Evolutionary conservation across 2,888 invertebrate genomes (phyloP).

Genomic region (Microplitis manilae): DNA sequence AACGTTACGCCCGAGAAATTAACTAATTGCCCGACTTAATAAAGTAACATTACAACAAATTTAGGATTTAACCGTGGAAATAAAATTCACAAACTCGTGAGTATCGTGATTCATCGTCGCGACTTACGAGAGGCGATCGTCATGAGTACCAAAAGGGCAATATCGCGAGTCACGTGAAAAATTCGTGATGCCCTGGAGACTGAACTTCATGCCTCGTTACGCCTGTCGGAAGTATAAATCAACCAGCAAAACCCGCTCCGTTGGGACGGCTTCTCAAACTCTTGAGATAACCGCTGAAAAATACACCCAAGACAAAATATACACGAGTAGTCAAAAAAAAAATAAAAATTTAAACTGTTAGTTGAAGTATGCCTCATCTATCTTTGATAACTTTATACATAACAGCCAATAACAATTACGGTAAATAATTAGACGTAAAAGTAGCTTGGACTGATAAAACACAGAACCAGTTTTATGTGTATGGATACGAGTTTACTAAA

Average conservation of each 20-base stretch:
- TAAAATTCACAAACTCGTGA: conserved; percentile 25
- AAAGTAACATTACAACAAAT: not conserved
- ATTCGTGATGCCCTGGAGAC: conserved; percentile 52
- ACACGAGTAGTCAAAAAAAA: not conserved
- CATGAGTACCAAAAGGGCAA: conserved; percentile 40
- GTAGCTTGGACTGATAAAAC: too few relatives aligned
- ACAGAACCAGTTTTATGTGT: not conserved
- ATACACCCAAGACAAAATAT: conserved; percentile 44
- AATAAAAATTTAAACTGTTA: not conserved
- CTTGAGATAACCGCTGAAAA: conserved; percentile 41
- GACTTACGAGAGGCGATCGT: conserved; percentile 19
- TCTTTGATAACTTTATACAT: too few relatives aligned
- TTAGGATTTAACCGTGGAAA: not conserved
- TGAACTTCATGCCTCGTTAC: conserved; percentile 62
- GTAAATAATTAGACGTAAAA: too few relatives aligned
- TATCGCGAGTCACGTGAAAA: conserved; percentile 51
- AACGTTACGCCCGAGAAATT: not conserved
- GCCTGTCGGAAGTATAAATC: conserved; percentile 69
- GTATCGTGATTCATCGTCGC: conserved; percentile 40
- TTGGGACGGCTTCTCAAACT: conserved; percentile 51
- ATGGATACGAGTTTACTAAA: too few relatives aligned
- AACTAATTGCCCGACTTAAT: not conserved
- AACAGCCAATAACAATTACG: too few relatives aligned
- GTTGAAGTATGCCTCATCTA: not conserved
- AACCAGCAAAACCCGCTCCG: conserved; percentile 57